These are phyloP conservation scores for Caranx ignobilis DNA, from an alignment of 2,113 vertebrate species.

Conservation along the genomic window DNA sequence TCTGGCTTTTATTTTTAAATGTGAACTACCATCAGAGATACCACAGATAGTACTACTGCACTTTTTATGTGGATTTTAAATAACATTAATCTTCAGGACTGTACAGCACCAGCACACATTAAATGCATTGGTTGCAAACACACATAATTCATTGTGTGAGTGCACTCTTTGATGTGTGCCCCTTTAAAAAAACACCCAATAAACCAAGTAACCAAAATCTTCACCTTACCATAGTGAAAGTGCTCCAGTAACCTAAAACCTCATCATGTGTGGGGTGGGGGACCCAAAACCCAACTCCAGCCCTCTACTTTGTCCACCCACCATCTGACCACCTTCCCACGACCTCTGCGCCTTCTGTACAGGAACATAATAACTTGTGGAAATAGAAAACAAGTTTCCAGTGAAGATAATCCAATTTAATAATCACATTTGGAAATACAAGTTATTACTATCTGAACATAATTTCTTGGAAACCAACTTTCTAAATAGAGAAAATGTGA, in stretches of 20 bases:
- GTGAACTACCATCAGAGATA: too few species aligned
- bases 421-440: not conserved
- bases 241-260: not conserved
- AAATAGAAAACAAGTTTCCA: not conserved
- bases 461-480: too few species aligned
- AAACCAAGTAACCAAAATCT: not conserved
- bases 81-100: too few species aligned
- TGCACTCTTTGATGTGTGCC: too few species aligned
- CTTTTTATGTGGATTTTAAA: not conserved
- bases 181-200: too few species aligned
- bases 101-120: not conserved
- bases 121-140: not conserved
- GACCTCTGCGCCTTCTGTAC: not conserved
- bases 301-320: not conserved
- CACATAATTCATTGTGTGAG: too few species aligned
- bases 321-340: not conserved
- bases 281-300: not conserved
- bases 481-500: not conserved
- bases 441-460: not conserved
- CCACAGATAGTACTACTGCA: too few species aligned
- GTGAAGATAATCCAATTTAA: not conserved
- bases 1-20: too few species aligned
- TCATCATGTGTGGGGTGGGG: not conserved
- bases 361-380: not conserved
- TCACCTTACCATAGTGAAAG: not conserved